These are phyloP conservation scores for Lacerta agilis DNA, from an alignment of 2,797 vertebrate genomes.

Conservation along the genomic window DNA sequence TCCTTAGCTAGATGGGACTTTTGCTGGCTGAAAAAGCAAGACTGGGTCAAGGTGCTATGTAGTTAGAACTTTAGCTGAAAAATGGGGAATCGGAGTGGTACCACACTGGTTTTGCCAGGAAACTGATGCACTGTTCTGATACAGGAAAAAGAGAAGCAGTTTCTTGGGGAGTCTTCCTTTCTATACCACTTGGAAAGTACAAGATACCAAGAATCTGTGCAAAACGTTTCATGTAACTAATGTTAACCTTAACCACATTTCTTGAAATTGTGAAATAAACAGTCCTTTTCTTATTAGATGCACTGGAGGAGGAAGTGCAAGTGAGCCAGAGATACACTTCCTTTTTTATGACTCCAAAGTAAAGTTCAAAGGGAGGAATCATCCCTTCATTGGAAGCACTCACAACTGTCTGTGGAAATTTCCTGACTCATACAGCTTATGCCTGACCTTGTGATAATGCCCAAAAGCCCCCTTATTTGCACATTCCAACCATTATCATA, in stretches of 20 bases:
- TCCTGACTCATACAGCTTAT: background rate
- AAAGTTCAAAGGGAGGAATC: background rate
- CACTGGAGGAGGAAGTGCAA: background rate
- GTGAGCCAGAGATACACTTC: background rate
- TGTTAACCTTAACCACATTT: background rate
- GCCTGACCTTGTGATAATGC: background rate
- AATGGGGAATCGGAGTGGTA: background rate
- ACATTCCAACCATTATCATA: constrained; percentile 13
- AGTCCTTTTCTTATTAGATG: background rate
- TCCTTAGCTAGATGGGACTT: background rate
- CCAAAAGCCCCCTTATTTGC: background rate
- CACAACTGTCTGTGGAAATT: background rate
- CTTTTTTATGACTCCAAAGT: background rate
- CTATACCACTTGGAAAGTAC: background rate
- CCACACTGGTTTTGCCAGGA: background rate
- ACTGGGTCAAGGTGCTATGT: background rate
- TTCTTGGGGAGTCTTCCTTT: background rate
- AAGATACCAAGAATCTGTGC: background rate
- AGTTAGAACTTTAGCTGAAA: background rate
- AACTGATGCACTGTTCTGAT: background rate
- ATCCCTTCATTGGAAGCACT: background rate
- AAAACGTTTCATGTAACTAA: constrained; percentile 11
- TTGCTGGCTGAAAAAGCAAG: background rate
- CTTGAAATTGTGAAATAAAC: constrained; percentile 32
- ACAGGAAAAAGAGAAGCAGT: background rate